Conservation (phyloP, 2,113 vertebrate species). For the Arvicanthis niloticus region DNA sequence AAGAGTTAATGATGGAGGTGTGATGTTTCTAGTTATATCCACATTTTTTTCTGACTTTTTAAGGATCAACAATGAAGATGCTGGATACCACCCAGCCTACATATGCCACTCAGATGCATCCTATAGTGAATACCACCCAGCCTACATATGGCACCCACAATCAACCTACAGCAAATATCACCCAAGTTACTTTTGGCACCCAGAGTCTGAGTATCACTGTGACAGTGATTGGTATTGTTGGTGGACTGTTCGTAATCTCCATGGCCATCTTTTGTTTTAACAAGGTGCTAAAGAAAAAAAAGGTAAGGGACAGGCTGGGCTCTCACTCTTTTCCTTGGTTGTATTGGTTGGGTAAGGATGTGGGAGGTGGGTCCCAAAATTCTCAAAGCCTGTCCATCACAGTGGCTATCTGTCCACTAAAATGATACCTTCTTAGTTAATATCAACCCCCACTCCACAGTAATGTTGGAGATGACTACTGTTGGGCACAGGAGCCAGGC, state of each 20-base stretch:
- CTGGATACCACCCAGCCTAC: too few species aligned
- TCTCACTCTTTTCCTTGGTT: neutral
- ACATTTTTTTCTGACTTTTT: neutral
- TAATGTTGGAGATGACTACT: too few species aligned
- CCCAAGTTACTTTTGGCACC: too few species aligned
- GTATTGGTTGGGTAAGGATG: neutral
- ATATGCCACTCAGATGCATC: too few species aligned
- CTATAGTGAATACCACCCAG: fast-evolving
- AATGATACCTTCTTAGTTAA: neutral
- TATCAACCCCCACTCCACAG: too few species aligned
- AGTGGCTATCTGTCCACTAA: neutral
- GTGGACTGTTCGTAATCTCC: too few species aligned
- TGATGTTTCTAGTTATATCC: neutral
- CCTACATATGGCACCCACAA: fast-evolving
- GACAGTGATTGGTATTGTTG: fast-evolving
- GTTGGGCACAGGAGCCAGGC: neutral
- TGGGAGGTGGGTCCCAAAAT: neutral
- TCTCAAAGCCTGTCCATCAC: neutral
- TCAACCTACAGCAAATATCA: too few species aligned
- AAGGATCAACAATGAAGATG: neutral
- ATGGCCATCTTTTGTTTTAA: too few species aligned
- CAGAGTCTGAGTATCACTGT: too few species aligned
- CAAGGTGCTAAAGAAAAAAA: neutral
- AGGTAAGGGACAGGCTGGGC: neutral
- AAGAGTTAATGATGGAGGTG: neutral